A percentile compares a stretch with the other conserved stretches of the same genome.
Conservation (phyloP, 1,140 invertebrate genomes). For the Heliconius nattereri region DNA sequence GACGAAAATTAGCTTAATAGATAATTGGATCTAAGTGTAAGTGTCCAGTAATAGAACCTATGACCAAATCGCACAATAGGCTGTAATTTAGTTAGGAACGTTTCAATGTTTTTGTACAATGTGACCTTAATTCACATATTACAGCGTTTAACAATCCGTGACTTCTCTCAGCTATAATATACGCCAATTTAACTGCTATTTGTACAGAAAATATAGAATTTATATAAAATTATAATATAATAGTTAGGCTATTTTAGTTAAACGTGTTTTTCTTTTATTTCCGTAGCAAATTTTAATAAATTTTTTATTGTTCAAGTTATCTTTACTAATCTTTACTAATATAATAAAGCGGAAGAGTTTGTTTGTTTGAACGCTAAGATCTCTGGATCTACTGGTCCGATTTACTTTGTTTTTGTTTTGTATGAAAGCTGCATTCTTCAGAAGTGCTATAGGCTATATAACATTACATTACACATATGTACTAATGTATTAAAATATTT, state of each 20-base stretch:
- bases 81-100: neutral
- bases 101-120: neutral
- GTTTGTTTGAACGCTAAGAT: no score
- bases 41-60: neutral
- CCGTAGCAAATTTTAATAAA: neutral
- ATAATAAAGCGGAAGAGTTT: no score
- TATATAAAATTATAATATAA: neutral
- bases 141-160: conserved; percentile 5
- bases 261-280: neutral
- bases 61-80: neutral
- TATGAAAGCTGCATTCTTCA: no score
- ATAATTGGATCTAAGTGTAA: no score
- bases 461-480: no score
- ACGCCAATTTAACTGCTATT: neutral
- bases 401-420: no score
- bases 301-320: neutral
- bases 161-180: conserved; percentile 1
- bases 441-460: no score
- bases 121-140: neutral
- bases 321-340: no score
- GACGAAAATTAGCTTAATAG: no score
- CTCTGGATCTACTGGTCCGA: no score
- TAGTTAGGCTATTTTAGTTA: neutral
- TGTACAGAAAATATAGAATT: neutral
- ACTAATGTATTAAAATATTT: no score